Base-by-base conservation (phyloP, 1,140 invertebrate genomes). In the Euborellia annulipes region DNA sequence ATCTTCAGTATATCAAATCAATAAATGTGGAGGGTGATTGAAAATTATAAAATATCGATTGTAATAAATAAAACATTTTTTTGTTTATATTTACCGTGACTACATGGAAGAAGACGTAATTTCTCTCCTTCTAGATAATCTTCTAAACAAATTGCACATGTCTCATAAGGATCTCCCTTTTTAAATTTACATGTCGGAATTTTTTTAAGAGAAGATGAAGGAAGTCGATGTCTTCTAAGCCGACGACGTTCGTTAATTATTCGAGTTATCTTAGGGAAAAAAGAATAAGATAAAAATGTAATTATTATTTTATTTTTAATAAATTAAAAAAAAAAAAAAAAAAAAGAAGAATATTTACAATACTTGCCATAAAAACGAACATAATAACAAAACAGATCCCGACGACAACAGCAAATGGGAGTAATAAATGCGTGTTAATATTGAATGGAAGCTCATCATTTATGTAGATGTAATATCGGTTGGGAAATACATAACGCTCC, bases 141-240 rank as follows among this genome's bases (percentile, higher is more conserved):
- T 54, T 98, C 95, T 47, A 98, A 73, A 65, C 96, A 99, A 58
- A 99, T 95, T 39, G 92, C 93, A 75, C 96, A 99, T 0, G 86
- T 93, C 57, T 98, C 95, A 62, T 93, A 96, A 1, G 83, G 81
- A 66, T 90, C 85, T 21, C 78, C 81, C 63, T 83, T 85, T 56
- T 76, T 76, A 65, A 85, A 97, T 62, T 92, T 92, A 57, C 82
- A 77, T 11, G 79, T 84, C 4, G 90, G 89, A 48, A 97, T 83
- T 68, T 93, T 90, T 57, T 83, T 86, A 17, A 97, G 73, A 51
- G 85, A 76, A 30, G 82, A 81, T 56, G 75, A 75, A 2, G 91
- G 86, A 48, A 97, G 67, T 38, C 90, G 74, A 62, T 90, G 80
- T 36, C 86, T 74, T 16, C 79, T 69, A 44, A 77, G 75, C 44